Evolutionary conservation across 2,113 vertebrate genomes (phyloP).

Genomic region (Oriolus oriolus): DNA sequence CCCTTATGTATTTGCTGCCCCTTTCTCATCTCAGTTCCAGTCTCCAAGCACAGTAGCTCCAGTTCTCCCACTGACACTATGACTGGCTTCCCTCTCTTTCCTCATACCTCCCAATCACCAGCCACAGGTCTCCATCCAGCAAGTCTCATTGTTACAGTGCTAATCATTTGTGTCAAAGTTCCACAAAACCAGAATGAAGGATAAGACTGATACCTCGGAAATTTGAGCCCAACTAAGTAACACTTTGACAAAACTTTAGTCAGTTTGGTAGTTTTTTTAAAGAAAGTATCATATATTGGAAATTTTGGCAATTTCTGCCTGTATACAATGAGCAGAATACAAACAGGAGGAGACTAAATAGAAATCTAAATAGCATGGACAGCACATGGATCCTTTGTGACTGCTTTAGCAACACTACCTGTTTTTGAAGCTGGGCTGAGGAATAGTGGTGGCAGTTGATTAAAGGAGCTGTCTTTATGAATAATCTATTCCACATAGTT

Average conservation of each 20-base stretch:
- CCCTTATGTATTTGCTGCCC: neutral
- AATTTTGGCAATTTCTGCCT: neutral
- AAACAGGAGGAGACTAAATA: neutral
- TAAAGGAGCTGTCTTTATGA: neutral
- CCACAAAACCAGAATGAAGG: neutral
- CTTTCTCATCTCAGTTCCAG: neutral
- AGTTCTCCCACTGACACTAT: rapidly evolving
- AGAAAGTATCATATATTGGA: neutral
- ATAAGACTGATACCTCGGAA: neutral
- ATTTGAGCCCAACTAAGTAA: neutral
- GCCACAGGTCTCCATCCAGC: neutral
- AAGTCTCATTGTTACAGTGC: neutral
- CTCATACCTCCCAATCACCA: neutral
- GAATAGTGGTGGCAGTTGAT: neutral
- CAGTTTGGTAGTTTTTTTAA: neutral
- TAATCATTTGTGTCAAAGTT: neutral
- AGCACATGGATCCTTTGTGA: neutral
- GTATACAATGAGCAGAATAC: neutral
- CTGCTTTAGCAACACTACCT: neutral
- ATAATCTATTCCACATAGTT: neutral
- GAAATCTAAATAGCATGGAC: neutral
- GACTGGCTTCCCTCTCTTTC: neutral
- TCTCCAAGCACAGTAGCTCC: neutral
- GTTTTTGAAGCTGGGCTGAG: neutral
- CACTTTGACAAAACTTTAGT: neutral